These are phyloP conservation scores for Phrynosoma blainvillii DNA, from an alignment of 2,113 vertebrate genomes.

Conservation along the genomic window DNA sequence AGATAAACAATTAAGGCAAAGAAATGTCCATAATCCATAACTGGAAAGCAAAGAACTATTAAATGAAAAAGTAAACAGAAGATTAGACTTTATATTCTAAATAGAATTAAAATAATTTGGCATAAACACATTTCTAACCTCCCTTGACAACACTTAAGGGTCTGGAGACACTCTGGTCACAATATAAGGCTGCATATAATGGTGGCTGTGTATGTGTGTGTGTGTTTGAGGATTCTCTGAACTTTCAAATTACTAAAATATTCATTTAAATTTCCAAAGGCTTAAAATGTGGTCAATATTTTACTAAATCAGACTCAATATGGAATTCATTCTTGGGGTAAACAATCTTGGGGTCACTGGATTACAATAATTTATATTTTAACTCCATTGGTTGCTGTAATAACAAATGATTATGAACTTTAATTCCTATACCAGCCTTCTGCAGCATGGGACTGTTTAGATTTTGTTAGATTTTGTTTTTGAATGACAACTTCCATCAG, in stretches of 20 bases:
- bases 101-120: neutral
- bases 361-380: neutral
- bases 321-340: too few species aligned
- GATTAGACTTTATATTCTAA: neutral
- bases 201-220: neutral
- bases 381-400: neutral
- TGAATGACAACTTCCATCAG: neutral
- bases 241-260: neutral
- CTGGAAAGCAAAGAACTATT: neutral
- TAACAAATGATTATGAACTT: neutral
- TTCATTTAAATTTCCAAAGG: neutral
- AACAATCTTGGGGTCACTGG: neutral
- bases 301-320: neutral
- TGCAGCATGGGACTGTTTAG: neutral
- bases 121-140: neutral
- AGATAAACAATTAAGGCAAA: conserved; percentile 6
- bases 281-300: neutral
- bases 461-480: neutral
- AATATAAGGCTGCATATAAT: neutral
- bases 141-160: neutral
- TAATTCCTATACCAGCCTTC: neutral
- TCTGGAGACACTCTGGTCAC: neutral
- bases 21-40: conserved; percentile 1
- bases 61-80: conserved; percentile 16
- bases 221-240: neutral